Base-by-base conservation (phyloP, 2,113 vertebrate species). In the Alligator sinensis region DNA sequence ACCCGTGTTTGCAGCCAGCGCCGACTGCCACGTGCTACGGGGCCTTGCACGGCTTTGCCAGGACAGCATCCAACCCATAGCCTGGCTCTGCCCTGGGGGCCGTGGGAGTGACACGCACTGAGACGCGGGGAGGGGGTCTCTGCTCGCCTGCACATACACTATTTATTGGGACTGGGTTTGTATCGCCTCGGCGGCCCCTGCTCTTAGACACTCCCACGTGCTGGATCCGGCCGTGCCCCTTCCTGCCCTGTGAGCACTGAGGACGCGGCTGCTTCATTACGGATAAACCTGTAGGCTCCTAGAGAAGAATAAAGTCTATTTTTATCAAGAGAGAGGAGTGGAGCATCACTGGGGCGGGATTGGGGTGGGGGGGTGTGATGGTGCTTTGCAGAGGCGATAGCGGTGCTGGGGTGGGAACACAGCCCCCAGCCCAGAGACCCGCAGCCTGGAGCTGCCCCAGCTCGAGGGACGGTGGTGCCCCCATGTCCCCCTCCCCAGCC, bases 221-320 rank as follows among this genome's bases (percentile, higher is more conserved):
- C n/a, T 70, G 47, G 47, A 66, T 60, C 72, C 58, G 68, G 38
- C 55, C 55, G 74, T 47, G 47, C 47, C 47, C 47, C 47, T 47
- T 47, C 47, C 47, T 47, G 7, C 47, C 47, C 47, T 47, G 47
- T 47, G 47, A 47, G 47, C 47, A 47, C 47, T 47, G 47, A 47
- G 47, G 47, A 47, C 47, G 47, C 8, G 47, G 62, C 90, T 76
- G 93, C 89, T 93, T 81, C 86, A 81, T 86, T 92, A 77, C 89
- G 90, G 91, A 91, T 92, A 75, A 89, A 82, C 90, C 76, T 79
- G 88, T 81, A 86, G 93, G 92, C 77, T 38, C 94, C 94, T 96
- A 96, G 96, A 92, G 74, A 94, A 91, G 82, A 97, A 97, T 97
- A 97, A 97, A 97, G 59, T 97, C 82, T 97, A 97, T 97, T 97